These are phyloP conservation scores for Acrocera orbiculus DNA, from an alignment of 2,888 invertebrate genomes.

Conservation along the genomic window DNA sequence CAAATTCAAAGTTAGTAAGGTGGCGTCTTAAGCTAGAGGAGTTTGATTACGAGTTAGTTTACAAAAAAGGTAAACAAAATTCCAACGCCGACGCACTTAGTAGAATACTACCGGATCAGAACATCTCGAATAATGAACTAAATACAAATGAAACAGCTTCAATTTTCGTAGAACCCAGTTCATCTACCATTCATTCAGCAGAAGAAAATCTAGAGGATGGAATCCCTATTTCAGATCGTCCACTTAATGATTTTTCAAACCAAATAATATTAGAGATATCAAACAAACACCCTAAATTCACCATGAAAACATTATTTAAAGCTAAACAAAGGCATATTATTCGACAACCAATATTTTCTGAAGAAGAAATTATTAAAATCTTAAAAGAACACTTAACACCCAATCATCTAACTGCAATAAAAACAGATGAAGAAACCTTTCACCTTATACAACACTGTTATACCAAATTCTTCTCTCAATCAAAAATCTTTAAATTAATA, in stretches of 20 bases:
- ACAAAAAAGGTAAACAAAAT: neutral
- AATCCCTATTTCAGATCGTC: slow-evolving; percentile 1
- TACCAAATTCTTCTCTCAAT: slow-evolving; percentile 10
- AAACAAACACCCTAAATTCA: neutral
- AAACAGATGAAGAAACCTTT: slow-evolving; percentile 6
- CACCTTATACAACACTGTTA: slow-evolving; percentile 7
- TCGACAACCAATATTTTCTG: neutral
- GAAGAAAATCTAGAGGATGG: slow-evolving; percentile 1
- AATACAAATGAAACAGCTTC: slow-evolving; percentile 2
- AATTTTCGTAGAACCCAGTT: neutral
- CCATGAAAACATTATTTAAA: neutral
- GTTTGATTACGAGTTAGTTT: slow-evolving; percentile 2
- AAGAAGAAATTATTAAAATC: slow-evolving; percentile 1
- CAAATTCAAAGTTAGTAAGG: neutral
- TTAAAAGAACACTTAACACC: neutral
- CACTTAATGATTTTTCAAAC: neutral
- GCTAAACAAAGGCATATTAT: neutral
- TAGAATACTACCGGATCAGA: too few species aligned
- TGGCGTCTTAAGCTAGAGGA: slow-evolving; percentile 3
- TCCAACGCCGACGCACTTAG: slow-evolving; percentile 1
- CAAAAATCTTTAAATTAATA: slow-evolving; percentile 6
- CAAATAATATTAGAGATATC: neutral
- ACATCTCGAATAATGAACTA: too few species aligned
- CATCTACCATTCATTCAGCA: slow-evolving; percentile 1
- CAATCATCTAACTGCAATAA: neutral